A percentile compares a stretch with the other conserved stretches of the same genome.
phyloP scores from a whole-genome alignment of 2,888 invertebrate genomes.

The Agriopis leucophaearia region DNA sequence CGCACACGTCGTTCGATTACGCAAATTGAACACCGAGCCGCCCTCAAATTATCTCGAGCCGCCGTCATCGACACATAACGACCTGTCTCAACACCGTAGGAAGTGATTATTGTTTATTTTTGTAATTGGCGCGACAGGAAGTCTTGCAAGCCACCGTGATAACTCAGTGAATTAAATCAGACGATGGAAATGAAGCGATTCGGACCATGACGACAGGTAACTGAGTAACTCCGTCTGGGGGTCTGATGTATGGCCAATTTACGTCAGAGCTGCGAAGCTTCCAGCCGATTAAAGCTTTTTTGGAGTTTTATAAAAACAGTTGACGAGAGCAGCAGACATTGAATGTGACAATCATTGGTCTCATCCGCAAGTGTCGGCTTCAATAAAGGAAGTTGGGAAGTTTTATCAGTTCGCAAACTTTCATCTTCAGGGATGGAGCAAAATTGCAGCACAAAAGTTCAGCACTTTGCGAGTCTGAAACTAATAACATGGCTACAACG shows the following conservation, averaged over 20 bases:
- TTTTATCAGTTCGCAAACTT: slow-evolving; percentile 1
- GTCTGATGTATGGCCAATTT: slow-evolving; percentile 54
- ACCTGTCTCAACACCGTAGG: slow-evolving; percentile 72
- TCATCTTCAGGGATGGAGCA: not conserved
- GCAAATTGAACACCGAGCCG: slow-evolving; percentile 69
- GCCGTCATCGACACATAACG: slow-evolving; percentile 66
- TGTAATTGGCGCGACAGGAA: slow-evolving; percentile 80
- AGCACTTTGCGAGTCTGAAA: not conserved
- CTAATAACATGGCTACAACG: not conserved
- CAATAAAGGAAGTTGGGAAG: slow-evolving; percentile 18
- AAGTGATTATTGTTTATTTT: slow-evolving; percentile 85
- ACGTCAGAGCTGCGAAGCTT: slow-evolving; percentile 50
- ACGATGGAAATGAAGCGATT: slow-evolving; percentile 76
- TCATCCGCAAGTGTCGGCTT: slow-evolving; percentile 10
- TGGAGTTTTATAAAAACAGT: slow-evolving; percentile 48
- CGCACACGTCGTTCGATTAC: slow-evolving; percentile 77
- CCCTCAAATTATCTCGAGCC: slow-evolving; percentile 72
- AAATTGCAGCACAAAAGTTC: not conserved
- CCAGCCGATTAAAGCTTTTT: slow-evolving; percentile 51
- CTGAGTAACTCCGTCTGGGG: slow-evolving; percentile 55
- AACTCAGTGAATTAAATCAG: slow-evolving; percentile 58
- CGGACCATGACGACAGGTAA: slow-evolving; percentile 58
- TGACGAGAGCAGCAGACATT: slow-evolving; percentile 34
- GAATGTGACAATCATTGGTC: slow-evolving; percentile 20
- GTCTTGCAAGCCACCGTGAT: slow-evolving; percentile 54